Evolutionary conservation across 1,140 invertebrate genomes (phyloP).

Genomic region (Drosophila fuyamai): DNA sequence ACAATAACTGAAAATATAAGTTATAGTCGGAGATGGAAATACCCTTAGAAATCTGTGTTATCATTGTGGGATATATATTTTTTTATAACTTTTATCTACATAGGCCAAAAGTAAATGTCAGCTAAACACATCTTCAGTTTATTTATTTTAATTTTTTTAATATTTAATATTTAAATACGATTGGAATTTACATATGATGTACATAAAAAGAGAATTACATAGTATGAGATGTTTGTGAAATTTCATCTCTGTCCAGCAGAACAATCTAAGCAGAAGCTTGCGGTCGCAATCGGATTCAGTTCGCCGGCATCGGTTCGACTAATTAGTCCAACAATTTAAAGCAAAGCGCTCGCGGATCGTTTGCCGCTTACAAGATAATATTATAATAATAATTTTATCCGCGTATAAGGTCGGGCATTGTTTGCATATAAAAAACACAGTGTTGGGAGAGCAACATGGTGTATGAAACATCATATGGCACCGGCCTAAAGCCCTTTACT

Average conservation of each 20-base stretch:
- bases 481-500: conserved; percentile 65
- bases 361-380: conserved; percentile 12
- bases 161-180: too few relatives aligned
- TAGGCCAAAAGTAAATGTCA: too few relatives aligned
- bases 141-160: too few relatives aligned
- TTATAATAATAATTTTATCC: conserved; percentile 4
- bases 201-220: too few relatives aligned
- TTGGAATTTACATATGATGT: too few relatives aligned
- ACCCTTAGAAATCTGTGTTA: not conserved
- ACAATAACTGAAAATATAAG: not conserved
- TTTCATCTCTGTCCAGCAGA: conserved; percentile 10
- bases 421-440: not conserved
- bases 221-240: conserved; percentile 5
- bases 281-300: conserved; percentile 52
- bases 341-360: conserved; percentile 38
- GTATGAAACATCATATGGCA: conserved; percentile 76
- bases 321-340: conserved; percentile 74
- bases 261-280: conserved; percentile 20
- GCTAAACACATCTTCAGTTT: too few relatives aligned
- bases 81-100: too few relatives aligned
- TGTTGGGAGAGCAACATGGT: conserved; percentile 42
- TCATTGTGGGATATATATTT: not conserved
- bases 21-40: not conserved
- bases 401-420: not conserved
- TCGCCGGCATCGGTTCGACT: conserved; percentile 65